Evolutionary conservation across 2,797 vertebrate genomes (phyloP).

Genomic region (Coendou prehensilis): DNA sequence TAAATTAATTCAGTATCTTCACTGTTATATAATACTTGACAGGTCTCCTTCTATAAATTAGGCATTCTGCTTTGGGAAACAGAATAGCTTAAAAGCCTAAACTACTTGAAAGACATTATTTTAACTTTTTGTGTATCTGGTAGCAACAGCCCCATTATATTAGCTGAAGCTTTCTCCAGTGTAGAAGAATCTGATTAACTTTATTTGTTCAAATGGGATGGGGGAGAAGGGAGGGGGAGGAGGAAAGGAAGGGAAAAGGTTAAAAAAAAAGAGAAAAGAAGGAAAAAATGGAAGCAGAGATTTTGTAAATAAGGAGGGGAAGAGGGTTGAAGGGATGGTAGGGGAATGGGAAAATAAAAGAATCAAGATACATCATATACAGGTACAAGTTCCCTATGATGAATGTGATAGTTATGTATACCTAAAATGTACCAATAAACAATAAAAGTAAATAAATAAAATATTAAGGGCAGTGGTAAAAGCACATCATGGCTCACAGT

Average conservation of each 20-base stretch:
- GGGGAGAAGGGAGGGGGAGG: too few relatives aligned
- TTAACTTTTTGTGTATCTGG: conserved; percentile 62
- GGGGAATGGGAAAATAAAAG: too few relatives aligned
- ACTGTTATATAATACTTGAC: background rate
- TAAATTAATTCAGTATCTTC: conserved; percentile 43
- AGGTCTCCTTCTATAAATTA: background rate
- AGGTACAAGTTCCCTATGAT: too few relatives aligned
- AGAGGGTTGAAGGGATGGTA: too few relatives aligned
- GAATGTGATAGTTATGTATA: too few relatives aligned
- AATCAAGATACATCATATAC: too few relatives aligned
- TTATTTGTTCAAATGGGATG: conserved; percentile 63
- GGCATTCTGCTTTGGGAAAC: background rate
- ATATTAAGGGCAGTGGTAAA: conserved; percentile 8
- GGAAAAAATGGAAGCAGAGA: too few relatives aligned
- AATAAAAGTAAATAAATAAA: background rate
- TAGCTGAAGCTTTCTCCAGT: conserved; percentile 29
- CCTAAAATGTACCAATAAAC: too few relatives aligned
- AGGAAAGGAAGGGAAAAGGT: too few relatives aligned
- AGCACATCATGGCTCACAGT: background rate
- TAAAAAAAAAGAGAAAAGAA: too few relatives aligned
- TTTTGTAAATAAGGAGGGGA: too few relatives aligned
- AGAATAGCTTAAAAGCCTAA: conserved; percentile 59
- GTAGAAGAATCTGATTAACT: conserved; percentile 66
- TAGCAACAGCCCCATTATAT: conserved; percentile 53
- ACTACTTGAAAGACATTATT: conserved; percentile 66